Evolutionary conservation across 2,113 vertebrate genomes (phyloP).

Genomic region (Siphamia tubifer): DNA sequence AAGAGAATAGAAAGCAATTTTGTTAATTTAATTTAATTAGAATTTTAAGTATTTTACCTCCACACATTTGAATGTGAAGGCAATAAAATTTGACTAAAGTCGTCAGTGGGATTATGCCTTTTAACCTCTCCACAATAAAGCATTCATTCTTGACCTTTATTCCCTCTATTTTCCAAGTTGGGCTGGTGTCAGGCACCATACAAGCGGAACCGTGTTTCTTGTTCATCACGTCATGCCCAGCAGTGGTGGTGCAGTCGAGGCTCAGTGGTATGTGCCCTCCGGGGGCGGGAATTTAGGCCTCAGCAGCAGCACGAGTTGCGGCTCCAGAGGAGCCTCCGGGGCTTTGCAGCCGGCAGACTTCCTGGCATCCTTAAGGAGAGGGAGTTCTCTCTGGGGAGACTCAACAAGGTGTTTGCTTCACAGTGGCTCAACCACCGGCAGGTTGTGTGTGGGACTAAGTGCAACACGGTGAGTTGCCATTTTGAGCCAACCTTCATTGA

Average conservation of each 20-base stretch:
- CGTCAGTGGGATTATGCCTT: too few relatives aligned
- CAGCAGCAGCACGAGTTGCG: conserved; percentile 88
- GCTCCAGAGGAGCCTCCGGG: conserved; percentile 85
- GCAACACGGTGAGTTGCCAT: conserved; percentile 90
- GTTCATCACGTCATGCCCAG: conserved; percentile 79
- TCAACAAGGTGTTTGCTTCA: conserved; percentile 98
- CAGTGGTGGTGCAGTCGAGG: conserved; percentile 79
- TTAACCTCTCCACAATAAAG: neutral
- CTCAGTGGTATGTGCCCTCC: conserved; percentile 92
- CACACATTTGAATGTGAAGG: too few relatives aligned
- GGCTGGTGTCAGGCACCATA: conserved; percentile 75
- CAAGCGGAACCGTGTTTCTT: conserved; percentile 81
- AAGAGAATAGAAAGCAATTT: too few relatives aligned
- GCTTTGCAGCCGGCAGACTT: conserved; percentile 90
- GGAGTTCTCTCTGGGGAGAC: conserved; percentile 92
- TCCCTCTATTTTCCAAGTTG: conserved; percentile 40
- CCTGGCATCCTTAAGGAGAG: conserved; percentile 91
- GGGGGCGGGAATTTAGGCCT: conserved; percentile 89
- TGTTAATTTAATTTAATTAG: too few relatives aligned
- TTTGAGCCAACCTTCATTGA: neutral
- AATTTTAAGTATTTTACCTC: too few relatives aligned
- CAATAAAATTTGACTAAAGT: too few relatives aligned
- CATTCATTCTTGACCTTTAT: neutral
- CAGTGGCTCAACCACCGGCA: conserved; percentile 98
- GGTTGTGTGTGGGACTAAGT: conserved; percentile 98